Conservation (phyloP, 1,140 invertebrate genomes). For the Halictus rubicundus region DNA sequence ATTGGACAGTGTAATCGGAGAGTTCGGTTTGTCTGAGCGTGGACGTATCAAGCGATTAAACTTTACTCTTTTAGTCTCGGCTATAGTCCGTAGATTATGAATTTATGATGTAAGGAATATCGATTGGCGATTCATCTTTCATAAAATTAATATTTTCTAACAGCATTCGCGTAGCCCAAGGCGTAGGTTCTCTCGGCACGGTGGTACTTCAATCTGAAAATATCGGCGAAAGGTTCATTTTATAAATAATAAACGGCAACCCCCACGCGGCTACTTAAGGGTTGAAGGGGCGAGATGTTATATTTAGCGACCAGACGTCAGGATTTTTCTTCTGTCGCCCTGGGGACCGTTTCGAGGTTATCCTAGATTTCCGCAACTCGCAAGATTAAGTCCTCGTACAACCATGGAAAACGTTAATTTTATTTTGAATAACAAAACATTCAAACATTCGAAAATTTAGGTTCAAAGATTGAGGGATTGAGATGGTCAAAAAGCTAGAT, state of each 20-base stretch:
- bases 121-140: too few relatives aligned
- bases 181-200: not conserved
- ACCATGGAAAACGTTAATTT: not conserved
- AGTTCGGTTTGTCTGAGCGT: too few relatives aligned
- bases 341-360: not conserved
- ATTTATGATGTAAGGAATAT: too few relatives aligned
- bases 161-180: not conserved
- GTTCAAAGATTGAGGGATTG: too few relatives aligned
- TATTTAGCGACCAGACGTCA: conserved; percentile 2
- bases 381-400: not conserved
- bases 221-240: conserved; percentile 6
- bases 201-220: not conserved
- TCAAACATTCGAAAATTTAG: too few relatives aligned
- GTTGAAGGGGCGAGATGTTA: not conserved
- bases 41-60: too few relatives aligned
- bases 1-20: too few relatives aligned
- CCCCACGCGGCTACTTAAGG: not conserved
- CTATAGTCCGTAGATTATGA: too few relatives aligned
- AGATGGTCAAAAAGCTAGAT: too few relatives aligned
- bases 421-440: too few relatives aligned
- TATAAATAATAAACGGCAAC: conserved; percentile 16
- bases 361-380: not conserved
- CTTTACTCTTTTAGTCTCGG: too few relatives aligned
- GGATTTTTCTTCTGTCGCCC: not conserved
- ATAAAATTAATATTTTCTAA: not conserved